A percentile compares a stretch with the other conserved stretches of the same genome.
Evolutionary conservation across 2,113 vertebrate genomes (phyloP).

Genomic region (Thamnophis sirtalis): DNA sequence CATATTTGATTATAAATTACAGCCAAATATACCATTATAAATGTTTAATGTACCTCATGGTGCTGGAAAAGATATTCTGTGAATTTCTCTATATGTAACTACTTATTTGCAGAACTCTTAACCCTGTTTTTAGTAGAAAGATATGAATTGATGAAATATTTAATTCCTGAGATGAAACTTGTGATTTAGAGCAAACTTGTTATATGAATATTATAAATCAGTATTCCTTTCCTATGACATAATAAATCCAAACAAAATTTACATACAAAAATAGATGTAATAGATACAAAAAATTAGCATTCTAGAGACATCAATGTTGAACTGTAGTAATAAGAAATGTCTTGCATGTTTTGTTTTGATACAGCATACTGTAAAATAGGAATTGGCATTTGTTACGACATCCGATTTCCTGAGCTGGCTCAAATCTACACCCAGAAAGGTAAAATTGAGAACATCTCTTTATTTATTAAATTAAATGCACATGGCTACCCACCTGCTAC

Average conservation of each 20-base stretch:
- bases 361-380: slow-evolving; percentile 94
- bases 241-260: neutral
- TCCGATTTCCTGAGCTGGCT: slow-evolving; percentile 93
- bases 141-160: neutral
- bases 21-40: neutral
- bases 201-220: neutral
- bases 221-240: neutral
- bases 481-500: neutral
- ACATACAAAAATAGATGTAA: no score
- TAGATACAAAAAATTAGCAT: neutral
- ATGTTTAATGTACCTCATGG: neutral
- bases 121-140: neutral
- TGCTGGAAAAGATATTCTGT: neutral
- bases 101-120: neutral
- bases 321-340: neutral
- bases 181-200: neutral
- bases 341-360: slow-evolving; percentile 56
- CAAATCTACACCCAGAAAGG: slow-evolving; percentile 90
- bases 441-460: slow-evolving; percentile 54
- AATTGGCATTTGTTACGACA: slow-evolving; percentile 95
- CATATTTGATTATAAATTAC: neutral
- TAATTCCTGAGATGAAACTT: neutral
- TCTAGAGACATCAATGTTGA: neutral
- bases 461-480: neutral
- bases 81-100: neutral